phyloP scores from a whole-genome alignment of 2,888 invertebrate species.

The Hetaerina titia region DNA sequence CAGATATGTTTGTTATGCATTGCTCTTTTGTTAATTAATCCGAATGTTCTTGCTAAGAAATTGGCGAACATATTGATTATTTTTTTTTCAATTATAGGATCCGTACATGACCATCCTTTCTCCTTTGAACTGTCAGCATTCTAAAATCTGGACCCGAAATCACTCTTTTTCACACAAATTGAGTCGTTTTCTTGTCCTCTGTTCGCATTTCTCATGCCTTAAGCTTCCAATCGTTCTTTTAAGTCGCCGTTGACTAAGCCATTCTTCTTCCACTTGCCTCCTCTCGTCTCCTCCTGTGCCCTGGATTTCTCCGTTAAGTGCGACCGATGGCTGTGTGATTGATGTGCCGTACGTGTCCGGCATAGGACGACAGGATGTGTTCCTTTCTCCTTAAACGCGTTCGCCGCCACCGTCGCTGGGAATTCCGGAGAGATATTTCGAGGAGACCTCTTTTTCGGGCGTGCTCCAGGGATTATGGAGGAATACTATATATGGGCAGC shows the following conservation, averaged over 20 bases:
- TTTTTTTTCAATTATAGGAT: too few relatives aligned
- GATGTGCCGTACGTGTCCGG: background rate
- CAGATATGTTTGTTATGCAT: too few relatives aligned
- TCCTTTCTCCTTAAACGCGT: background rate
- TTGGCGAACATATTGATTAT: too few relatives aligned
- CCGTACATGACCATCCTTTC: too few relatives aligned
- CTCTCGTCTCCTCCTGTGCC: background rate
- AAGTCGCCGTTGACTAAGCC: background rate
- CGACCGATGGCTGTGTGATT: background rate
- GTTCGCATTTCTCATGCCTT: background rate
- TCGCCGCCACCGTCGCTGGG: background rate
- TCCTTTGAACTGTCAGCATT: too few relatives aligned
- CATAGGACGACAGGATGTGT: background rate
- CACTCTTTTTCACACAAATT: background rate
- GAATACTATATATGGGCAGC: too few relatives aligned
- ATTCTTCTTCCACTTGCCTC: background rate
- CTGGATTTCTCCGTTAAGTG: background rate
- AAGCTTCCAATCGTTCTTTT: too few relatives aligned
- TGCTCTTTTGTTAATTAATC: too few relatives aligned
- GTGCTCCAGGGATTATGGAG: background rate
- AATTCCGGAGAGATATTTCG: background rate
- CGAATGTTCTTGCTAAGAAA: too few relatives aligned
- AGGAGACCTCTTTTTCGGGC: background rate
- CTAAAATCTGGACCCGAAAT: background rate
- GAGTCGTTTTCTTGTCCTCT: background rate